phyloP scores from a whole-genome alignment of 1,140 invertebrate species.

The Colletes latitarsis region DNA sequence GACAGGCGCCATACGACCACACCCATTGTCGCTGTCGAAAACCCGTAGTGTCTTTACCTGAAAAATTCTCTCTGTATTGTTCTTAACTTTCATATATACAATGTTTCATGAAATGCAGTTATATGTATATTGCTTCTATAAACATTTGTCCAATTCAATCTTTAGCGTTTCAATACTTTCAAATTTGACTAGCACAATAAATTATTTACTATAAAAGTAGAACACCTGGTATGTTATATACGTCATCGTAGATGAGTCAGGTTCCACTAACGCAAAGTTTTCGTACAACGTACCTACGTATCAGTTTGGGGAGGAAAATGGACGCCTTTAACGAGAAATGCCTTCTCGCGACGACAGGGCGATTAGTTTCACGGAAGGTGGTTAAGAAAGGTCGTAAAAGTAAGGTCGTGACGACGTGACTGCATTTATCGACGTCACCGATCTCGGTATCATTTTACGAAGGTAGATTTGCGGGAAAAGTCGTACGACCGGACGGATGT shows the following conservation, averaged over 20 bases:
- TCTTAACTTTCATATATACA: background rate
- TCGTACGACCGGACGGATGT: constrained; percentile 45
- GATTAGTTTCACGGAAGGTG: constrained; percentile 65
- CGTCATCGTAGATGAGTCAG: background rate
- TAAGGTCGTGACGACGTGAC: constrained; percentile 14
- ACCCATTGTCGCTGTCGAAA: constrained; percentile 39
- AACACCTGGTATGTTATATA: too few species aligned
- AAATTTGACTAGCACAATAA: too few species aligned
- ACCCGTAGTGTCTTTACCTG: constrained; percentile 9
- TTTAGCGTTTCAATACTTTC: too few species aligned
- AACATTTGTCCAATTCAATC: too few species aligned
- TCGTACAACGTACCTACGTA: background rate
- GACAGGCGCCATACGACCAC: constrained; percentile 44
- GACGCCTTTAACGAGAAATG: constrained; percentile 29
- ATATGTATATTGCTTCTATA: too few species aligned
- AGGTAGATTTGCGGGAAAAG: constrained; percentile 45
- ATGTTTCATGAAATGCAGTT: too few species aligned
- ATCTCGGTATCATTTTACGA: constrained; percentile 17
- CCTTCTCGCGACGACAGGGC: constrained; percentile 42
- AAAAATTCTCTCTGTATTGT: constrained; percentile 16
- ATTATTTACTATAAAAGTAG: too few species aligned
- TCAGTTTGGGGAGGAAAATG: background rate
- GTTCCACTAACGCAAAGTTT: background rate
- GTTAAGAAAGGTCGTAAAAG: constrained; percentile 35
- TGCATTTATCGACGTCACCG: constrained; percentile 18